A percentile compares a stretch with the other conserved stretches of the same genome.
These are phyloP conservation scores for Caenorhabditis brenneri DNA, from an alignment of 1,140 invertebrate species.

Conservation along the genomic window DNA sequence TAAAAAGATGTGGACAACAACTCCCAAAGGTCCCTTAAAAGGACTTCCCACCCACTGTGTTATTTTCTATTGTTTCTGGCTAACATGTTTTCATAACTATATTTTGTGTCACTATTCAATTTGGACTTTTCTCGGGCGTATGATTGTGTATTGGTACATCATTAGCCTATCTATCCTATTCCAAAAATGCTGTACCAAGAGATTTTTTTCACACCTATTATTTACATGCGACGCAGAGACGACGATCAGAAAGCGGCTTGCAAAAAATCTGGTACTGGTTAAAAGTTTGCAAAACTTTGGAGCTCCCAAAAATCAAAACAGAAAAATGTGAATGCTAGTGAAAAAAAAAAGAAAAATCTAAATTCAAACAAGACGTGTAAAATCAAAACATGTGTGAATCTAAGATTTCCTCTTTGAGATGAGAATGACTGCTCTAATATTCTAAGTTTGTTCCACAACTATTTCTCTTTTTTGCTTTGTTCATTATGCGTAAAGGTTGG, in stretches of 20 bases:
- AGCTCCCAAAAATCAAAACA: neutral
- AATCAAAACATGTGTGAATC: conserved; percentile 9
- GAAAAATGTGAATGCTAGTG: neutral
- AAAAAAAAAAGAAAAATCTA: neutral
- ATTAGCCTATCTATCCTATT: neutral
- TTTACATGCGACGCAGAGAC: conserved; percentile 32
- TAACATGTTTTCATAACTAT: conserved; percentile 20
- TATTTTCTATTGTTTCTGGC: neutral
- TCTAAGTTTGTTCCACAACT: neutral
- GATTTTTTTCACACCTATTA: conserved; percentile 36
- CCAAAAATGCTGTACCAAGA: conserved; percentile 28
- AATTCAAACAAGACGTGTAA: conserved; percentile 38
- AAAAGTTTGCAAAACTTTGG: neutral
- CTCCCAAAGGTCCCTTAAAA: conserved; percentile 22
- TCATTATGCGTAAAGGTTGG: too few species aligned
- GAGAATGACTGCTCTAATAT: neutral
- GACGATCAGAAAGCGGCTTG: neutral
- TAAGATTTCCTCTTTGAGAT: neutral
- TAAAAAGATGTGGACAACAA: neutral
- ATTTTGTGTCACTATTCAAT: neutral
- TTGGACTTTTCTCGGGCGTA: neutral
- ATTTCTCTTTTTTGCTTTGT: neutral
- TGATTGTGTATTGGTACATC: neutral
- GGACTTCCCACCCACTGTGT: conserved; percentile 11
- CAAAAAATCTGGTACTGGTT: conserved; percentile 25